phyloP scores from a whole-genome alignment of 2,113 vertebrate genomes.

The Melanocharis versteri region DNA sequence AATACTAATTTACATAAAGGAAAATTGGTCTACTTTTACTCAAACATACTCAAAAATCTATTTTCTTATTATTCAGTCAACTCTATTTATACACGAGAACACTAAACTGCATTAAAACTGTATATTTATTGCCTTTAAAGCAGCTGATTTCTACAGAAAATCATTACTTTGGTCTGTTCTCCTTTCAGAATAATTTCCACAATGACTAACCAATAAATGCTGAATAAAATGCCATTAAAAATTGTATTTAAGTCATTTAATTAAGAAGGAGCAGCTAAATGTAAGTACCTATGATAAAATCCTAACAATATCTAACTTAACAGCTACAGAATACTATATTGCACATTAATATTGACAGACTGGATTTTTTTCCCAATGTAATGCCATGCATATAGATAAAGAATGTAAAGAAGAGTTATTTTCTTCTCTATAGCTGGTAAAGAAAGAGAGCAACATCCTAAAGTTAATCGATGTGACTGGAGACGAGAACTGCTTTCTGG shows the following conservation, averaged over 20 bases:
- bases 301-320: neutral
- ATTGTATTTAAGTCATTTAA: neutral
- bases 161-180: neutral
- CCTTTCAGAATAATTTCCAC: neutral
- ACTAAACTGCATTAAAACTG: neutral
- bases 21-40: neutral
- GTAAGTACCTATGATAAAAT: neutral
- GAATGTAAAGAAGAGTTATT: neutral
- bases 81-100: neutral
- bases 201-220: neutral
- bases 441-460: neutral
- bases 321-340: neutral
- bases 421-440: neutral
- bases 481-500: neutral
- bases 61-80: neutral
- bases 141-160: neutral
- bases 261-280: neutral
- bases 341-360: neutral
- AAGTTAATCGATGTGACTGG: neutral
- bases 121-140: neutral
- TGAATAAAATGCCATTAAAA: neutral
- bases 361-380: neutral
- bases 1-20: neutral
- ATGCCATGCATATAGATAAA: neutral
- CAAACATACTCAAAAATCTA: neutral